These are phyloP conservation scores for Antedon bifida DNA, from an alignment of 35 echinoderm and acorn worm species.

Conservation along the genomic window DNA sequence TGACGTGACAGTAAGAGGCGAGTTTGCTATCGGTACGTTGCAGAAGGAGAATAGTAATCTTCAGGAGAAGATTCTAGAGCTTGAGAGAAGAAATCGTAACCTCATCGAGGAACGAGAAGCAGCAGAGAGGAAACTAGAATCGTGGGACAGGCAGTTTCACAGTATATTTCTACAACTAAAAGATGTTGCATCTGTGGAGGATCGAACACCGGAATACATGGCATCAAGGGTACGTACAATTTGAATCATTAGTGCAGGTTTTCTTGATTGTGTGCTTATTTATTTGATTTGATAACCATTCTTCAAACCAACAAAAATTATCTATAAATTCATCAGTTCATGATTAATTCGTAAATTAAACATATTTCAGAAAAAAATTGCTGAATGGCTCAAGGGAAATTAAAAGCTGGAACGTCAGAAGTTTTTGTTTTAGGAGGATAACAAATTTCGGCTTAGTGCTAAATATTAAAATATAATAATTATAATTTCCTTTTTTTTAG, in stretches of 20 bases:
- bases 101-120: conserved; percentile 59
- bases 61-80: conserved; percentile 58
- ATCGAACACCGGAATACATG: conserved; percentile 37
- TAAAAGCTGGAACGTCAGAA: no score
- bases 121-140: conserved; percentile 33
- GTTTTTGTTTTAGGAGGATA: no score
- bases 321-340: no score
- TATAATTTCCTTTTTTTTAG: conserved; percentile 15
- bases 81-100: conserved; percentile 63
- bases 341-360: no score
- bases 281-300: no score
- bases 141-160: conserved; percentile 45
- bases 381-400: no score
- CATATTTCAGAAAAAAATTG: no score
- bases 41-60: conserved; percentile 68
- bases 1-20: conserved; percentile 16
- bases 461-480: no score
- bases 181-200: conserved; percentile 32
- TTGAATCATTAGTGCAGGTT: neutral
- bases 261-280: neutral
- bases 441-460: no score
- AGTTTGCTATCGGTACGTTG: conserved; percentile 61
- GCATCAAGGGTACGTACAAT: conserved; percentile 45
- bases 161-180: conserved; percentile 65
- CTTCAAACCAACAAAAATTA: no score